Base-by-base conservation (phyloP, 1,140 invertebrate genomes). In the Zophobas morio region DNA sequence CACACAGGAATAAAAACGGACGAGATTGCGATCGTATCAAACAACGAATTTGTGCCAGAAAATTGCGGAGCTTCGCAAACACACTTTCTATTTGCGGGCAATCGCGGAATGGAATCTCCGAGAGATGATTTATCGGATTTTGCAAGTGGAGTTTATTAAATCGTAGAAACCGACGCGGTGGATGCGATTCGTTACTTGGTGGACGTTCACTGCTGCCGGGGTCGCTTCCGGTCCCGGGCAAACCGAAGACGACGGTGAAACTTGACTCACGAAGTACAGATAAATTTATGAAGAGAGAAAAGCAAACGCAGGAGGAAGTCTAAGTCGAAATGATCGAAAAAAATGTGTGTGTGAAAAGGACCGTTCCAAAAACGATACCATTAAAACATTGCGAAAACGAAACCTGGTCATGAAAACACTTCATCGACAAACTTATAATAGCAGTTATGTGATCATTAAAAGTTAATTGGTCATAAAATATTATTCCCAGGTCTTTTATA, bases 21-120 rank as follows among this genome's bases (percentile, higher is more conserved):
- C 37, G 57, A 63, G 35, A 63, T 63, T 63, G 3, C 49, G 49
- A 51, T 51, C 49, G 49, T 46, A 46, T 46, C 42, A 20, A 20
- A 20, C 20, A 20, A 51, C n/a, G 49, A 51, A 51, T 51, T 51
- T 51, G 49, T 51, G 49, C 49, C 49, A 51, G 49, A 51, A 51
- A 51, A 51, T 51, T 51, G 49, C 49, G 49, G 49, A 2, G 6
- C 49, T 51, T 51, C 49, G 20, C 3, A 51, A 46, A 3, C 49
- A 51, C 49, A 51, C 49, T 51, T 51, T 51, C 49, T 51, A 51
- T 51, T 51, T 51, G 49, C 49, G 6, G 6, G 6, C 20, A 51
- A 51, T 51, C 49, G 6, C 2, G 6, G 6, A 20, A 5, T 20
- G n/a, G 20, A 20, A 51, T 51, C 49, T 51, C 20, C 20, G 49